Evolutionary conservation across 2,113 vertebrate genomes (phyloP).

Genomic region (Aptenodytes forsteri): DNA sequence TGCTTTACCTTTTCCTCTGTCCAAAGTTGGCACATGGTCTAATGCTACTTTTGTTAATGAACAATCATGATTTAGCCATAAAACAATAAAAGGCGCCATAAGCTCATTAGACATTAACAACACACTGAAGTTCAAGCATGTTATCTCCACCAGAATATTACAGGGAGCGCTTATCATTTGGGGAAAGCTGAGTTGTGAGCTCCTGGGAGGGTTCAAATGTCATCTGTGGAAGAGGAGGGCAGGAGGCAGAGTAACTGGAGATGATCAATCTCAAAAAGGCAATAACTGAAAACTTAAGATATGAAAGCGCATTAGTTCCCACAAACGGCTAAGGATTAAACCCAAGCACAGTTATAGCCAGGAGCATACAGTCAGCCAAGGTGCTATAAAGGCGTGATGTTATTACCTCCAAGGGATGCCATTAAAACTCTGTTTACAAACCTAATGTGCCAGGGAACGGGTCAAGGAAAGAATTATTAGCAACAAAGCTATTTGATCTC

Average conservation of each 20-base stretch:
- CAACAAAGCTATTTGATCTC: slow-evolving; percentile 80
- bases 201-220: neutral
- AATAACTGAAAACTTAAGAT: slow-evolving; percentile 40
- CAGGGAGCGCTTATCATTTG: neutral
- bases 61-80: slow-evolving; percentile 25
- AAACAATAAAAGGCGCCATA: neutral
- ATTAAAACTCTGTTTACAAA: slow-evolving; percentile 83
- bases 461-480: slow-evolving; percentile 80
- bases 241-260: neutral
- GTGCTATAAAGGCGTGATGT: slow-evolving; percentile 72
- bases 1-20: neutral
- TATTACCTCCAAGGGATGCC: slow-evolving; percentile 76
- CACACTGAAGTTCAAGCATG: neutral
- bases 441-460: slow-evolving; percentile 76
- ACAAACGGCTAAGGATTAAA: slow-evolving; percentile 56
- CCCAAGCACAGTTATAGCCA: slow-evolving; percentile 40
- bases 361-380: slow-evolving; percentile 35
- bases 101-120: slow-evolving; percentile 20
- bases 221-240: neutral
- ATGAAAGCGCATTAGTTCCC: slow-evolving; percentile 68
- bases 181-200: neutral
- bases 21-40: neutral
- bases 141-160: neutral
- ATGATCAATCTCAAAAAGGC: slow-evolving; percentile 34
- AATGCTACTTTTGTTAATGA: slow-evolving; percentile 36